phyloP scores from a whole-genome alignment of 1,140 invertebrate species.

The Diuraphis noxia region DNA sequence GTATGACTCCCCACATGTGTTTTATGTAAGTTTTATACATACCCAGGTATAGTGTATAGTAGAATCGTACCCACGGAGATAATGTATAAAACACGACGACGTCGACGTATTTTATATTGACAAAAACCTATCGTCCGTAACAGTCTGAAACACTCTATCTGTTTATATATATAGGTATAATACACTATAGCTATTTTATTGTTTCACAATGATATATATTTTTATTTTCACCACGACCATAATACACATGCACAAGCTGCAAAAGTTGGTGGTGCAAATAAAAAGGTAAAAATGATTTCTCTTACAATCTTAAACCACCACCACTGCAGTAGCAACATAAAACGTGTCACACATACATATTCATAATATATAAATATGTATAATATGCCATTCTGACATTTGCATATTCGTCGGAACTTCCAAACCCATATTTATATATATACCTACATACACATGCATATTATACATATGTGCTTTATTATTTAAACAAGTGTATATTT shows the following conservation, averaged over 20 bases:
- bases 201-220: not conserved
- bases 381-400: not conserved
- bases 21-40: constrained; percentile 14
- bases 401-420: not conserved
- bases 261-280: not conserved
- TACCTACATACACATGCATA: not conserved
- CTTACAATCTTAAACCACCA: too few species aligned
- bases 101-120: not conserved
- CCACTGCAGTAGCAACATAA: not conserved
- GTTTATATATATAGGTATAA: not conserved
- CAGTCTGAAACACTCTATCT: not conserved
- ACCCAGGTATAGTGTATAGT: not conserved
- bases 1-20: not conserved
- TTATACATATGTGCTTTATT: not conserved
- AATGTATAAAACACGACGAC: not conserved
- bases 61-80: not conserved
- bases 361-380: too few species aligned
- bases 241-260: not conserved
- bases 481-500: not conserved
- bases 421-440: too few species aligned
- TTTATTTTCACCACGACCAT: not conserved
- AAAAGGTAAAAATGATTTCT: constrained; percentile 6
- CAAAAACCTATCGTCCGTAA: not conserved
- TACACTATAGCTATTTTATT: not conserved
- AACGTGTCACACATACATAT: not conserved